Conservation (phyloP, 1,140 invertebrate genomes). For the Agrilus planipennis region DNA sequence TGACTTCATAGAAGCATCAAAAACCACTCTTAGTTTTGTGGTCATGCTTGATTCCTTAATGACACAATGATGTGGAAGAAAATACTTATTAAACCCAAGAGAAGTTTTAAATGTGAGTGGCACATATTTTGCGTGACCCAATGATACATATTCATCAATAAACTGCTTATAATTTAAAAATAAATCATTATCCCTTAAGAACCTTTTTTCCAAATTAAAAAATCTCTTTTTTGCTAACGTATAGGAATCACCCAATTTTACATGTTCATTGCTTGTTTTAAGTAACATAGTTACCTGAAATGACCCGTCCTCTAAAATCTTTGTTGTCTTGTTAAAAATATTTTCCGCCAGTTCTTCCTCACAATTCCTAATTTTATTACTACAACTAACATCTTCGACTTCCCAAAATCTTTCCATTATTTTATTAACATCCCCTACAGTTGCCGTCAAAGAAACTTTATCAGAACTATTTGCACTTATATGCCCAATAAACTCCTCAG, state of each 20-base stretch:
- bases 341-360: slow-evolving; percentile 1
- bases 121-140: slow-evolving; percentile 1
- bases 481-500: background rate
- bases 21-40: too few species aligned
- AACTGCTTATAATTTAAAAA: background rate
- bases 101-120: too few species aligned
- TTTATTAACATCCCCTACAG: too few species aligned
- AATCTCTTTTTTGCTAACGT: background rate
- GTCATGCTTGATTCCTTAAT: too few species aligned
- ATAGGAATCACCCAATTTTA: background rate
- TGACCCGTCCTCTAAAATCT: background rate
- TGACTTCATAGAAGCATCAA: too few species aligned
- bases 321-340: background rate
- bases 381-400: slow-evolving; percentile 2
- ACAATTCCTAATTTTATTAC: background rate
- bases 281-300: background rate
- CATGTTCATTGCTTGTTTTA: background rate
- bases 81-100: too few species aligned
- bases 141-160: slow-evolving; percentile 2
- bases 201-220: slow-evolving; percentile 6
- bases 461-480: background rate
- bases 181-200: background rate
- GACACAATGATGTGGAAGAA: too few species aligned
- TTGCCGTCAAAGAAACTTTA: too few species aligned
- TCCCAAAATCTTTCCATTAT: slow-evolving; percentile 6